These are phyloP conservation scores for Microcaecilia unicolor DNA, from an alignment of 2,797 vertebrate genomes.

Conservation along the genomic window DNA sequence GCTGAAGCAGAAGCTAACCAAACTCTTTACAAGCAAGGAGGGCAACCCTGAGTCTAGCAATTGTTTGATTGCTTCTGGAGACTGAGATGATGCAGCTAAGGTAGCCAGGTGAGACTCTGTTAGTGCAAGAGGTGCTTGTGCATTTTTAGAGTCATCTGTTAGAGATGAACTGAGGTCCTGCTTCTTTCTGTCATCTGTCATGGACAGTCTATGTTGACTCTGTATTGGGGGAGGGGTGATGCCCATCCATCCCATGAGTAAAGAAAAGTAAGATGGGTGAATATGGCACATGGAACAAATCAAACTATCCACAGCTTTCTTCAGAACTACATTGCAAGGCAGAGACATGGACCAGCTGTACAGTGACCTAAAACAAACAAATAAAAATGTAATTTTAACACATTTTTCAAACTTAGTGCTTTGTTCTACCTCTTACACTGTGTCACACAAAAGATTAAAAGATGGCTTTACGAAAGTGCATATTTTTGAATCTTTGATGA, in stretches of 20 bases:
- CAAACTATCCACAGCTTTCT: conserved; percentile 95
- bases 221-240: conserved; percentile 71
- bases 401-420: too few species aligned
- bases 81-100: conserved; percentile 90
- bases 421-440: not conserved
- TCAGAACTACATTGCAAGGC: conserved; percentile 89
- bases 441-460: not conserved
- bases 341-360: conserved; percentile 97
- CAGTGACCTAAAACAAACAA: conserved; percentile 64
- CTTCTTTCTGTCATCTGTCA: conserved; percentile 96
- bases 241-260: conserved; percentile 98
- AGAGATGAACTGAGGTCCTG: conserved; percentile 78
- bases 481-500: too few species aligned
- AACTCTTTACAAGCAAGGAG: conserved; percentile 84
- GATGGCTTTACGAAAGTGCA: too few species aligned
- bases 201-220: conserved; percentile 79
- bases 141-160: conserved; percentile 93
- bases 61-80: conserved; percentile 90
- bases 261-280: conserved; percentile 93
- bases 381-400: conserved; percentile 4
- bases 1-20: conserved; percentile 82
- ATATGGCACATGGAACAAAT: conserved; percentile 97
- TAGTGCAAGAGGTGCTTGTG: conserved; percentile 74
- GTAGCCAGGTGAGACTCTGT: conserved; percentile 88
- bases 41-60: conserved; percentile 90